Evolutionary conservation across 2,797 vertebrate genomes (phyloP), one percentile per base, ranked within the genome.

Genomic region (Ambastaia sidthimunki): DNA sequence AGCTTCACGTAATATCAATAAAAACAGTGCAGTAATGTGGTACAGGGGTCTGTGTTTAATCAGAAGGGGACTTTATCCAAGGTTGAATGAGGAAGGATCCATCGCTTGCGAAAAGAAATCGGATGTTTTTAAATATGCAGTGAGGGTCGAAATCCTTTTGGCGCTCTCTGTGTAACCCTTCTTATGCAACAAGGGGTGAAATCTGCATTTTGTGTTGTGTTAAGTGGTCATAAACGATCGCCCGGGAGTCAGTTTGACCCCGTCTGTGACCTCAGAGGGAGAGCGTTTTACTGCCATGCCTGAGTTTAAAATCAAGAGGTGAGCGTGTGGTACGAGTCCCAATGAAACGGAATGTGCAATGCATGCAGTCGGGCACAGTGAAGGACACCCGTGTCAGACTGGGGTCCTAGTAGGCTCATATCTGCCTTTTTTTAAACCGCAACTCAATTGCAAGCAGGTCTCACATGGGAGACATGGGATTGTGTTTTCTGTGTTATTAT

Each of bases 161-260:
- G 82, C 74, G 80, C 80, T 84, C 50, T 12, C 78, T 48, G 55
- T 86, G 76, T 91, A 90, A 89, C 90, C 90, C 93, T 93, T 88
- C 93, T 92, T 89, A 84, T 91, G 85, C 88, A 93, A 91, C 92
- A 80, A 57, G 78, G 79, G 52, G 90, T 92, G 92, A 93, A 85
- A 88, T 92, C 87, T 85, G 80, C 91, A 66, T 88, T 90, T 85
- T 85, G 80, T 83, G 86, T 85, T 83, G 59, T 85, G 90, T 81
- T 85, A 93, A 82, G 78, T 89, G 87, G 83, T 91, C 93, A 93
- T 93, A 94, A 95, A 93, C 92, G 92, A 93, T 92, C 93, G 88
- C 62, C 88, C 70, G 87, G 89, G 89, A 90, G 31, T 77, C 72
- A 87, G 75, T 88, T 84, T 59, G 86, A 82, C 82, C 85, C 91